A percentile compares a stretch with the other conserved stretches of the same genome.
Evolutionary conservation across 1,140 invertebrate species (phyloP).

Genomic region (Hyles vespertilio): DNA sequence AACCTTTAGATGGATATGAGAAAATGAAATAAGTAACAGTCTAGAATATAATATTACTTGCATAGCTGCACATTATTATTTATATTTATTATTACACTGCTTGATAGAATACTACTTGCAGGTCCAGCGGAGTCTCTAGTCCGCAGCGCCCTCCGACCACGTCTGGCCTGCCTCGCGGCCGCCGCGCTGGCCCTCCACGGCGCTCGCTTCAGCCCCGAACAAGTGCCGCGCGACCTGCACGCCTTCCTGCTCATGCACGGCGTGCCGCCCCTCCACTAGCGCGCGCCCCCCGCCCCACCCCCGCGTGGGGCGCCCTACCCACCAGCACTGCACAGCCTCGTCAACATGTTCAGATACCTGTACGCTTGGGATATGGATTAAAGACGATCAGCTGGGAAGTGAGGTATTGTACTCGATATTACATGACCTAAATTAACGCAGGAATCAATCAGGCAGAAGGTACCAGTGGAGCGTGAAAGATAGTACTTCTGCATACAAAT

Average conservation of each 20-base stretch:
- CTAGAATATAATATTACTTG: too few species aligned
- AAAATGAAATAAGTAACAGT: too few species aligned
- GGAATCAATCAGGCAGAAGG: too few species aligned
- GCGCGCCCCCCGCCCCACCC: neutral
- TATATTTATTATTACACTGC: neutral
- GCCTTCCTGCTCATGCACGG: conserved; percentile 68
- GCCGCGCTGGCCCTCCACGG: conserved; percentile 44
- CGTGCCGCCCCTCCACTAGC: conserved; percentile 27
- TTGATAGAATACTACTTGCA: conserved; percentile 16
- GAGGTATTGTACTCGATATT: too few species aligned
- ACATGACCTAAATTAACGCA: too few species aligned
- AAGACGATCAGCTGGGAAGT: too few species aligned
- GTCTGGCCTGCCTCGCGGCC: conserved; percentile 62
- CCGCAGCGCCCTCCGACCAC: conserved; percentile 44
- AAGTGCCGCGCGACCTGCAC: conserved; percentile 63
- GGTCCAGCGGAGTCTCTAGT: conserved; percentile 61
- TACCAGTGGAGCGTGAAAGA: too few species aligned
- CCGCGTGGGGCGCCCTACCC: neutral
- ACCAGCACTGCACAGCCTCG: neutral
- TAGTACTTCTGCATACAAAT: too few species aligned
- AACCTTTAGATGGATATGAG: too few species aligned
- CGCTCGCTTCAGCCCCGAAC: conserved; percentile 42
- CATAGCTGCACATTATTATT: too few species aligned
- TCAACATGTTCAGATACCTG: neutral
- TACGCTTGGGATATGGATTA: too few species aligned